Conservation (phyloP, 2,888 invertebrate species). For the Dysmachus trigonus region DNA sequence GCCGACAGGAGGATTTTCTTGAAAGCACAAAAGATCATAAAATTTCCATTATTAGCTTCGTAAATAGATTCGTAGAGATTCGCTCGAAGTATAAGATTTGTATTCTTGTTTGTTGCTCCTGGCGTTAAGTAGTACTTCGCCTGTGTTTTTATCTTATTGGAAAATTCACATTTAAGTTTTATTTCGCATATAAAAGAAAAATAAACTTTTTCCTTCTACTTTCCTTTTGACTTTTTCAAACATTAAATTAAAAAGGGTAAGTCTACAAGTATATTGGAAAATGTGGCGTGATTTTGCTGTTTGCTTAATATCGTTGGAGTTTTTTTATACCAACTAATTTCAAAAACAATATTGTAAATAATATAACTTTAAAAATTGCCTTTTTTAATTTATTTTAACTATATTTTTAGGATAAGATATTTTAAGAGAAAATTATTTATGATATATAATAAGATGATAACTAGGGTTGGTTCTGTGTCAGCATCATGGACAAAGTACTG, state of each 20-base stretch:
- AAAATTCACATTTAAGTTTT: not conserved
- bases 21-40: not conserved
- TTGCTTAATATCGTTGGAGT: too few species aligned
- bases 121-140: not conserved
- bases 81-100: not conserved
- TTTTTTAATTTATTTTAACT: too few species aligned
- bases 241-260: not conserved
- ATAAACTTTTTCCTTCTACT: not conserved
- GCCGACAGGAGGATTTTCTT: not conserved
- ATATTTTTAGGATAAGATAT: too few species aligned
- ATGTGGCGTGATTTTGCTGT: too few species aligned
- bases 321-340: too few species aligned
- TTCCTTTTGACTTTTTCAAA: not conserved
- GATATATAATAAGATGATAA: too few species aligned
- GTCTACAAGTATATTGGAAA: too few species aligned
- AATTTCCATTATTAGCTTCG: not conserved
- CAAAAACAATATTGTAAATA: too few species aligned
- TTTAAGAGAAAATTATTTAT: too few species aligned
- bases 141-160: not conserved
- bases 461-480: too few species aligned
- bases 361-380: too few species aligned
- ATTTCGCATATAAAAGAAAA: not conserved
- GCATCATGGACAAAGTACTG: too few species aligned
- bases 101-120: not conserved
- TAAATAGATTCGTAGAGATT: not conserved